Conservation (phyloP, 2,113 vertebrate genomes). For the Aptenodytes patagonicus region DNA sequence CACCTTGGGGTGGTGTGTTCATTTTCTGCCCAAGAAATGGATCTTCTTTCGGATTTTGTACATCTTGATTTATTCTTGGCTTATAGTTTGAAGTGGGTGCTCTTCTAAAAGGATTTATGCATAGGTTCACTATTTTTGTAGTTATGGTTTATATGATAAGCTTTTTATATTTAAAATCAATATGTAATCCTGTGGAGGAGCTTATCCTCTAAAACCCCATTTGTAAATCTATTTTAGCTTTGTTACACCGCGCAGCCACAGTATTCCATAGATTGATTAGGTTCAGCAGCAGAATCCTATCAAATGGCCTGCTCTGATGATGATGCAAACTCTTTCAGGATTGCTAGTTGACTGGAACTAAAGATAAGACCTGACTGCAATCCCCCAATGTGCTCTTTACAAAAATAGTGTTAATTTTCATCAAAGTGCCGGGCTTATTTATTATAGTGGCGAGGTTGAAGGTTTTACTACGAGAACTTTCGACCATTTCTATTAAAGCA, state of each 20-base stretch:
- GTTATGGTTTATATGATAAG: constrained; percentile 99
- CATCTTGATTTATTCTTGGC: constrained; percentile 85
- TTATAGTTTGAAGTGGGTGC: constrained; percentile 90
- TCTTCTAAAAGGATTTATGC: constrained; percentile 98
- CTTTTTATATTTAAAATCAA: constrained; percentile 99
- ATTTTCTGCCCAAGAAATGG: constrained; percentile 87
- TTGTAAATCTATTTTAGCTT: constrained; percentile 99
- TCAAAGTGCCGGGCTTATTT: constrained; percentile 76
- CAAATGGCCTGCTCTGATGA: constrained; percentile 97
- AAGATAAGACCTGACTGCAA: constrained; percentile 86
- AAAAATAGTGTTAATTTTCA: constrained; percentile 86
- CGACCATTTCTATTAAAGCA: constrained; percentile 59
- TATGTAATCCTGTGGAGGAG: constrained; percentile 99
- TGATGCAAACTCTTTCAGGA: constrained; percentile 96
- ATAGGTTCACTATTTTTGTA: constrained; percentile 94
- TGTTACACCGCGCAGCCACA: constrained; percentile 94
- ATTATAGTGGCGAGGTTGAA: constrained; percentile 67
- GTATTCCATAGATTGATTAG: constrained; percentile 98
- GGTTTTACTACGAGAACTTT: constrained; percentile 72
- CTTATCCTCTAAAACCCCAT: constrained; percentile 98
- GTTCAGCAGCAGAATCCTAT: constrained; percentile 93
- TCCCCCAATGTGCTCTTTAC: constrained; percentile 83
- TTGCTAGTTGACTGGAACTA: constrained; percentile 94
- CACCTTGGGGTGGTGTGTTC: constrained; percentile 77
- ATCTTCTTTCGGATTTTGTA: constrained; percentile 86